These are phyloP conservation scores for Gasterosteus aculeatus DNA, from an alignment of 2,113 vertebrate species.

Conservation along the genomic window DNA sequence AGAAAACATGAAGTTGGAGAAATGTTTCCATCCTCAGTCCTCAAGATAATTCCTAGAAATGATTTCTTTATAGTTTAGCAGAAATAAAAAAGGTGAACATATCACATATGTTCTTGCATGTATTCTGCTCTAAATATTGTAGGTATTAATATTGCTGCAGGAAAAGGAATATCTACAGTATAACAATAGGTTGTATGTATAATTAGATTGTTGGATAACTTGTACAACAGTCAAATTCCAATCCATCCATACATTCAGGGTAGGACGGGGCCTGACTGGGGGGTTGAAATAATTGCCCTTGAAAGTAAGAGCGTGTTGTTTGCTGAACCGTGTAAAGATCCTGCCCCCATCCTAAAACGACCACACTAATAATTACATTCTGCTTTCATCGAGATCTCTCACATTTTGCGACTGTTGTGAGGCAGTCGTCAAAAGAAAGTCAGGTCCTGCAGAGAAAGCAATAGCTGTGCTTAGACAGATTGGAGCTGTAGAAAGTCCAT, in stretches of 20 bases:
- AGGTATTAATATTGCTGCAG: constrained; percentile 17
- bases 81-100: constrained; percentile 13
- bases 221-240: constrained; percentile 23
- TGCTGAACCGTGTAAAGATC: constrained; percentile 75
- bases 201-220: constrained; percentile 28
- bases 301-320: constrained; percentile 65
- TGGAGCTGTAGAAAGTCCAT: constrained; percentile 76
- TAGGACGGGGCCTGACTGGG: constrained; percentile 59
- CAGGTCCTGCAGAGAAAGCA: constrained; percentile 60
- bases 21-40: background rate
- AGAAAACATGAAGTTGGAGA: constrained; percentile 8
- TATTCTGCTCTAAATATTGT: constrained; percentile 7
- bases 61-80: constrained; percentile 15
- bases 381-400: constrained; percentile 74
- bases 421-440: constrained; percentile 68
- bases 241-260: constrained; percentile 55
- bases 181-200: background rate
- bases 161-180: background rate
- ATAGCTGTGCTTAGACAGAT: constrained; percentile 71
- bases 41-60: constrained; percentile 20
- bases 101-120: constrained; percentile 2
- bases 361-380: constrained; percentile 79
- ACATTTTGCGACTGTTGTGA: constrained; percentile 63
- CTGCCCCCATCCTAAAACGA: constrained; percentile 59
- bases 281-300: constrained; percentile 73